Percentiles rank a stretch among this genome's conserved stretches.
Conservation (phyloP, 2,113 vertebrate genomes). For the Stigmatopora nigra region DNA sequence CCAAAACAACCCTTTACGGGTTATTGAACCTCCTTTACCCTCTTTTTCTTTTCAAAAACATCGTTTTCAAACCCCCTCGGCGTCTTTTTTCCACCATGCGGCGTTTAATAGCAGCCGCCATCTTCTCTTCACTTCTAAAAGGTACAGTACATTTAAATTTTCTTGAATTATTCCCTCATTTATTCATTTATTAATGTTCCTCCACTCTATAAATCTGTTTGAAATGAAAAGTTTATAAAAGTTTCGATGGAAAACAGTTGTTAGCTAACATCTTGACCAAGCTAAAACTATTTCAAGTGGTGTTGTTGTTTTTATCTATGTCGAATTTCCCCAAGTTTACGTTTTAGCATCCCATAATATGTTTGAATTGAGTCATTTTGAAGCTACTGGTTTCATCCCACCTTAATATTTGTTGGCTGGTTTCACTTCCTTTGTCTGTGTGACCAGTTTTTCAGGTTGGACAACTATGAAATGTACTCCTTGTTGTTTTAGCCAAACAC, state of each 20-base stretch:
- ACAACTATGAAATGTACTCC: slow-evolving; percentile 26
- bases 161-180: neutral
- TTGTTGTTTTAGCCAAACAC: slow-evolving; percentile 2
- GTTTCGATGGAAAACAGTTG: neutral
- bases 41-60: neutral
- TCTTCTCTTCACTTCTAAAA: slow-evolving; percentile 44
- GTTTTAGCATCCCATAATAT: neutral
- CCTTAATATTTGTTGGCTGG: slow-evolving; percentile 20
- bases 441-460: slow-evolving; percentile 65
- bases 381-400: slow-evolving; percentile 22
- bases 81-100: slow-evolving; percentile 44
- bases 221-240: neutral
- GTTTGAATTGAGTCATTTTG: neutral
- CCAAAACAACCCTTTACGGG: neutral
- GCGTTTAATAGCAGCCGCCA: slow-evolving; percentile 6
- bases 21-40: neutral
- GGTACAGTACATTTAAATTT: slow-evolving; percentile 36
- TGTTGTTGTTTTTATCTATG: neutral
- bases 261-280: neutral
- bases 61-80: neutral
- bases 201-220: neutral
- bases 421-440: slow-evolving; percentile 58
- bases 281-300: neutral
- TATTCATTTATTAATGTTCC: neutral
- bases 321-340: neutral